Evolutionary conservation across 2,797 vertebrate species (phyloP).

Genomic region (Ptychobarbus kaznakovi): DNA sequence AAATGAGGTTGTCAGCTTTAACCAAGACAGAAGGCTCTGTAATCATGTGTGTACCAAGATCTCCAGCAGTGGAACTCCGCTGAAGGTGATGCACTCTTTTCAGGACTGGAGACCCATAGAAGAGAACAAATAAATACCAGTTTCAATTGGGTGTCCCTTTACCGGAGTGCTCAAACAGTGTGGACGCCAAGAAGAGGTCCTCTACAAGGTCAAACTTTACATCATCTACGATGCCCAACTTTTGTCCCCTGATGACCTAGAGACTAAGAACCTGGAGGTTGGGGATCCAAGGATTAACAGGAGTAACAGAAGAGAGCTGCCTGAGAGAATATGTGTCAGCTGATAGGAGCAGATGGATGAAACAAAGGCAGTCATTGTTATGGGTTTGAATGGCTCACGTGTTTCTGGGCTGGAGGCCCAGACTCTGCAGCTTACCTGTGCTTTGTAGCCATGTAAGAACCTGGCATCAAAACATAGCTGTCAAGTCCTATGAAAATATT

Average conservation of each 20-base stretch:
- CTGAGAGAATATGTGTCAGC: constrained; percentile 44
- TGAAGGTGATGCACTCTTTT: constrained; percentile 52
- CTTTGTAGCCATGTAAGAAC: constrained; percentile 77
- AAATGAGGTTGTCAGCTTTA: constrained; percentile 63
- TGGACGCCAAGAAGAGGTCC: constrained; percentile 53
- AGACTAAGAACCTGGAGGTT: background rate
- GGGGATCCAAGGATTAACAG: constrained; percentile 27
- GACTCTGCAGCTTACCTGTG: constrained; percentile 83
- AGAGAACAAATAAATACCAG: constrained; percentile 51
- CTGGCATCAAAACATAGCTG: constrained; percentile 79
- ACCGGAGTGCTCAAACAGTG: constrained; percentile 43
- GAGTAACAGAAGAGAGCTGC: constrained; percentile 59
- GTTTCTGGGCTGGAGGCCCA: constrained; percentile 81
- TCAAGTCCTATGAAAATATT: constrained; percentile 80
- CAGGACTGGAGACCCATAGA: constrained; percentile 35
- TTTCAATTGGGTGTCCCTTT: background rate
- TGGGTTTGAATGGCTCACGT: constrained; percentile 77
- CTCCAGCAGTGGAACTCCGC: constrained; percentile 45
- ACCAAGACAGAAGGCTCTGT: constrained; percentile 52
- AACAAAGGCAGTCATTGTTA: constrained; percentile 88
- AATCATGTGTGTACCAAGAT: constrained; percentile 55
- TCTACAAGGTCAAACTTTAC: constrained; percentile 42
- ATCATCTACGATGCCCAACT: constrained; percentile 51
- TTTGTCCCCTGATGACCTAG: constrained; percentile 13
- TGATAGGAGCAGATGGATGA: constrained; percentile 80